Base-by-base conservation (phyloP, 2,113 vertebrate genomes). In the Blennius ocellaris region DNA sequence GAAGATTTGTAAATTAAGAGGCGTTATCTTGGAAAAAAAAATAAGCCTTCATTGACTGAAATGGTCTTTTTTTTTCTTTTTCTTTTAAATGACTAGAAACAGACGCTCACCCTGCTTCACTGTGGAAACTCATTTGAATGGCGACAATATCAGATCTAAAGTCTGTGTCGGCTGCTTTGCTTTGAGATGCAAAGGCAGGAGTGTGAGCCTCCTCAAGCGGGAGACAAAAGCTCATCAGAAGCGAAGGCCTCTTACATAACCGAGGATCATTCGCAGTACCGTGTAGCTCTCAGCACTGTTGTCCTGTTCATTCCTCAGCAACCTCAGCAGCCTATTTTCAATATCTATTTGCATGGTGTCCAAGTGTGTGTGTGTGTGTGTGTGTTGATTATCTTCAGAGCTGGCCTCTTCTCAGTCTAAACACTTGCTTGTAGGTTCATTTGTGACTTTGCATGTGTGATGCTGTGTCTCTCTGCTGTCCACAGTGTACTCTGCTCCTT, bases 1-100 rank as follows among this genome's bases (percentile, higher is more conserved):
- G 80, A 11, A 59, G 67, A 68, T 85, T 78, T 45, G 59, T 60
- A 80, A 78, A 66, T 82, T 43, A 68, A 57, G 36, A 64, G 36
- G 37, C 39, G 47, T 76, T 76, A 82, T 82, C 57, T 56, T 4
- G 4, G 8, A 8, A 37, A 58, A 56, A 61, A 30, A 30, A n/a
- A n/a, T n/a, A n/a, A 4, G 65, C 50, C 61, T 11, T n/a, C 54
- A 54, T n/a, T 37, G 52, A 56, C 21, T 30, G 38, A 0, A 37
- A 17, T 17, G 12, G 30, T 38, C 63, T 15, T 0, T 44, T 12
- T 15, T 72, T 65, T 21, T 41, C 11, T 0, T 44, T 12, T 15
- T 72, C 61, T 21, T 41, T 21, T 52, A 2, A 48, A 40, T 39
- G 2, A 48, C 54, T 9, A 15, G 14, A 48, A 9, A 1, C 36